phyloP scores from a whole-genome alignment of 2,888 invertebrate species.

The Leistus spinibarbis region DNA sequence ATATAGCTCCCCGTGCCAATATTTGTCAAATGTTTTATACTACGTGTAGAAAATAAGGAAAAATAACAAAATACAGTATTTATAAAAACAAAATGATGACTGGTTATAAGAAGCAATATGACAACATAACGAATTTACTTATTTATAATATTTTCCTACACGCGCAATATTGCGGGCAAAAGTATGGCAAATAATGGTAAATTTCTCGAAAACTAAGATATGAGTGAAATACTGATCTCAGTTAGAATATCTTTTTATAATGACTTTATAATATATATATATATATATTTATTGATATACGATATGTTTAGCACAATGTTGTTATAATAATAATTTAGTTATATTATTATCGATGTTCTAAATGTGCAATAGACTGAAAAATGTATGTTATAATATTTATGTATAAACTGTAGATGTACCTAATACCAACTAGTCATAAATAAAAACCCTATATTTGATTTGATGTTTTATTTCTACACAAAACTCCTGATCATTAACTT shows the following conservation, averaged over 20 bases:
- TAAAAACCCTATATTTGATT: constrained; percentile 36
- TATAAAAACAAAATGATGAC: not conserved
- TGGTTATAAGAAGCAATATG: constrained; percentile 26
- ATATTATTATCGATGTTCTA: constrained; percentile 37
- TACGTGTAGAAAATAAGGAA: constrained; percentile 29
- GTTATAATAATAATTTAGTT: constrained; percentile 32
- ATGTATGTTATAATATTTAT: constrained; percentile 37
- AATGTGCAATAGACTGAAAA: constrained; percentile 38
- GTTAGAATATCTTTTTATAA: constrained; percentile 28
- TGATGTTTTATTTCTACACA: not conserved
- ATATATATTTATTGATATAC: constrained; percentile 26
- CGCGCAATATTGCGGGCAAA: constrained; percentile 14
- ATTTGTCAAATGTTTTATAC: constrained; percentile 36
- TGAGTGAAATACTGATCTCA: constrained; percentile 32
- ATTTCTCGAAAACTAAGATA: constrained; percentile 10
- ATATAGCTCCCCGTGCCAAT: constrained; percentile 25
- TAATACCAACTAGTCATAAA: constrained; percentile 15
- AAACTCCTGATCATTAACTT: not conserved
- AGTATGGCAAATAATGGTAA: constrained; percentile 34
- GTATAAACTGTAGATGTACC: constrained; percentile 30
- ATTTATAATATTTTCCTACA: constrained; percentile 38
- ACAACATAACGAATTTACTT: constrained; percentile 22
- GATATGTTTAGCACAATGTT: constrained; percentile 34
- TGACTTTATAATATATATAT: constrained; percentile 32
- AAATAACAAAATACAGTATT: not conserved